phyloP scores from a whole-genome alignment of 2,888 invertebrate genomes.

The Lasioglossum malachurum region DNA sequence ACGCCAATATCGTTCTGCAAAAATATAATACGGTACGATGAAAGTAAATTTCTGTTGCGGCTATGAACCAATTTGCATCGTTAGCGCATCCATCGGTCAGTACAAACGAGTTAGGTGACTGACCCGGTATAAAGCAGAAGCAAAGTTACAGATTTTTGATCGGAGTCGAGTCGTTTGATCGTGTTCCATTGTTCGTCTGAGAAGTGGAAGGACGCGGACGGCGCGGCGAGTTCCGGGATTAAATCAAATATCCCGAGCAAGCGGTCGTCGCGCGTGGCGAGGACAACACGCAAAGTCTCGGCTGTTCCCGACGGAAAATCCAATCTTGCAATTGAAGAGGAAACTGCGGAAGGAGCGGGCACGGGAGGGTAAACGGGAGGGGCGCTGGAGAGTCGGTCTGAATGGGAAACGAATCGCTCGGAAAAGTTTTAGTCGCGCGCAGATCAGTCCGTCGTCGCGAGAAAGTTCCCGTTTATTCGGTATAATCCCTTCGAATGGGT shows the following conservation, averaged over 20 bases:
- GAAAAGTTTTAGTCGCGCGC: slow-evolving; percentile 68
- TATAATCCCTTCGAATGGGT: slow-evolving; percentile 49
- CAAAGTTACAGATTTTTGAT: no score
- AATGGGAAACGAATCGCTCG: slow-evolving; percentile 73
- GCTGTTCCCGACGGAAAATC: slow-evolving; percentile 58
- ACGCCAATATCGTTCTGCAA: no score
- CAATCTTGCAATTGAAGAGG: slow-evolving; percentile 66
- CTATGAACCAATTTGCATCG: no score
- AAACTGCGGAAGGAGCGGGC: slow-evolving; percentile 37
- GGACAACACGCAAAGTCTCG: slow-evolving; percentile 25
- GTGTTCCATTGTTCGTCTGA: neutral
- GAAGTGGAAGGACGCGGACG: no score
- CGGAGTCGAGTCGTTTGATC: no score
- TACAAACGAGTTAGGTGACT: no score
- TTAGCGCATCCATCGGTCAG: no score
- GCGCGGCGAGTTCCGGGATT: slow-evolving; percentile 62
- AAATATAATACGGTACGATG: no score
- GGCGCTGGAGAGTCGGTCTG: slow-evolving; percentile 21
- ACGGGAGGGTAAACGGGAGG: neutral
- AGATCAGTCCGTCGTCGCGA: slow-evolving; percentile 57
- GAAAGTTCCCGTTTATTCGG: slow-evolving; percentile 68
- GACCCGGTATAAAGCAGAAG: no score
- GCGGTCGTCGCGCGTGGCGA: slow-evolving; percentile 16
- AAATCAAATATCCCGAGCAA: slow-evolving; percentile 58
- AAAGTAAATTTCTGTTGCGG: no score